These are phyloP conservation scores for Zootoca vivipara DNA, from an alignment of 2,113 vertebrate species.

Conservation along the genomic window DNA sequence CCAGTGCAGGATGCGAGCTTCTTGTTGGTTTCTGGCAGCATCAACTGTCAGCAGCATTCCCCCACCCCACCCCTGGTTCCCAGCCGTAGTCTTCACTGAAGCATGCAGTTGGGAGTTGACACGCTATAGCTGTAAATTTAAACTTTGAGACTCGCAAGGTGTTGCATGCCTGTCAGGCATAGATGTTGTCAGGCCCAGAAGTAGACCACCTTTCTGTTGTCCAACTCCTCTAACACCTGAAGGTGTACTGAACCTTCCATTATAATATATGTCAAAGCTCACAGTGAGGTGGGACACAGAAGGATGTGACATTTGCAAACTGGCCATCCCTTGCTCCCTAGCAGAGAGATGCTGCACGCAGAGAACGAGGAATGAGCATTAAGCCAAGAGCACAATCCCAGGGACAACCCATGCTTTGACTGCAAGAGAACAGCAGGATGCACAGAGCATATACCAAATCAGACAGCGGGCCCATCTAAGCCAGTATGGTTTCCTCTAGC, in stretches of 20 bases:
- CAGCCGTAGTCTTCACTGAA: neutral
- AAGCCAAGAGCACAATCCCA: constrained; percentile 35
- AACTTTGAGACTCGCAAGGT: neutral
- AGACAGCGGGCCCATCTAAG: neutral
- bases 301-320: constrained; percentile 69
- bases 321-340: constrained; percentile 50
- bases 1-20: too few relatives aligned
- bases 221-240: constrained; percentile 50
- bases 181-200: neutral
- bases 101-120: neutral
- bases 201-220: constrained; percentile 18
- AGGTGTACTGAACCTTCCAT: constrained; percentile 49
- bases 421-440: constrained; percentile 28
- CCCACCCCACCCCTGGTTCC: rapidly evolving
- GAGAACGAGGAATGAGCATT: constrained; percentile 8
- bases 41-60: neutral
- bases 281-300: constrained; percentile 51
- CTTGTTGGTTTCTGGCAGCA: neutral
- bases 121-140: neutral
- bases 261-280: constrained; percentile 61
- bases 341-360: constrained; percentile 24
- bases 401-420: constrained; percentile 10
- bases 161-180: neutral
- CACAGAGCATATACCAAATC: neutral
- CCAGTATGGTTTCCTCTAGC: too few relatives aligned